Evolutionary conservation across 2,797 vertebrate species (phyloP).

Genomic region (Martes flavigula): DNA sequence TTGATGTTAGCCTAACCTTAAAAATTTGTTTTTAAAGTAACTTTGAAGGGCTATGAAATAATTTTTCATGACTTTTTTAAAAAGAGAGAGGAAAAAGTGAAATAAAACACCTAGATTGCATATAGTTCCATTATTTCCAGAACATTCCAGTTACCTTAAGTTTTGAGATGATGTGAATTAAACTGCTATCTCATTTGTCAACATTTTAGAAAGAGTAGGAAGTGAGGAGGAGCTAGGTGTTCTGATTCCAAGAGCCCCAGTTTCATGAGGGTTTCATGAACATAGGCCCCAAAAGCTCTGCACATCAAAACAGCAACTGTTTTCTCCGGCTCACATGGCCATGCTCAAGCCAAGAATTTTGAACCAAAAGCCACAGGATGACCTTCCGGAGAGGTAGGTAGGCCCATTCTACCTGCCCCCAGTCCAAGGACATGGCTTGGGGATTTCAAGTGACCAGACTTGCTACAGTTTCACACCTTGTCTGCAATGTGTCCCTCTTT

Average conservation of each 20-base stretch:
- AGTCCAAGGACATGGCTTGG: neutral
- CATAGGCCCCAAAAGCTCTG: neutral
- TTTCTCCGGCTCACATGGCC: neutral
- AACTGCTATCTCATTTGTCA: neutral
- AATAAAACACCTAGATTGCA: neutral
- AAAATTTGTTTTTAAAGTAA: neutral
- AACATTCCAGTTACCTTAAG: neutral
- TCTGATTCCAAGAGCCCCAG: neutral
- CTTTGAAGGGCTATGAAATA: neutral
- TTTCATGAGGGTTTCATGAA: neutral
- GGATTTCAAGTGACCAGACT: neutral
- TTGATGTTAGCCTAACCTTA: neutral
- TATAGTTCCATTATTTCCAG: neutral
- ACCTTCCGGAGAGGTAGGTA: accelerated
- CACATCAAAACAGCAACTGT: neutral
- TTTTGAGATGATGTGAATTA: neutral
- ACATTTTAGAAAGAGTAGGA: neutral
- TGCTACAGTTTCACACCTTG: too few relatives aligned
- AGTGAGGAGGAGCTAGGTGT: neutral
- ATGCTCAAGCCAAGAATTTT: neutral
- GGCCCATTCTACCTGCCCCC: too few relatives aligned
- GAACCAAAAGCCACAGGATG: neutral
- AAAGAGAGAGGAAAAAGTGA: neutral
- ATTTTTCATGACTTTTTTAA: neutral
- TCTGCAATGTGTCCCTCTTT: neutral